Percentiles rank a stretch among this genome's conserved stretches.
Conservation (phyloP, 2,888 invertebrate species). For the Eupelmus urozonus region DNA sequence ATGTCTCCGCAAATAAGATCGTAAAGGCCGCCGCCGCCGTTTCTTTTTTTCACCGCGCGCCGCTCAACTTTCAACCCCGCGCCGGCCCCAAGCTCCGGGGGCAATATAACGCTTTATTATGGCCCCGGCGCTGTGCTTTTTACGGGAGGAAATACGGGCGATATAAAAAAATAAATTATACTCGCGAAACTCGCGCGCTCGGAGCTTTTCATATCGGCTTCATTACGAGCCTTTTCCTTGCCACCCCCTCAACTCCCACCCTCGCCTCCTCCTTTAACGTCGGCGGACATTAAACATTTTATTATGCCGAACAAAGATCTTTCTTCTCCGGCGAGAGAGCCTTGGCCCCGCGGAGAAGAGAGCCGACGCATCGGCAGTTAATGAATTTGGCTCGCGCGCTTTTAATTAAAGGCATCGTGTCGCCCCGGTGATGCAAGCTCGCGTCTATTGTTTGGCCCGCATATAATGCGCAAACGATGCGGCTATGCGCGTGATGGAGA, state of each 20-base stretch:
- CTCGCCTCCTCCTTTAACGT: constrained; percentile 60
- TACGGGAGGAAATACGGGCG: constrained; percentile 70
- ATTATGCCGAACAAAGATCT: constrained; percentile 67
- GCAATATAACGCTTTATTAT: constrained; percentile 77
- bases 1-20: constrained; percentile 77
- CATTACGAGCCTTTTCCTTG: constrained; percentile 61
- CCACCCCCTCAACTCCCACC: constrained; percentile 56
- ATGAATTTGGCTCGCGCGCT: constrained; percentile 34
- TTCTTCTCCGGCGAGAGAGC: constrained; percentile 37
- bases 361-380: constrained; percentile 17
- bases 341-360: background rate
- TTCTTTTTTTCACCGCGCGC: constrained; percentile 69
- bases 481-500: background rate
- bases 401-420: constrained; percentile 42
- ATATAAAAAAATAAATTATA: constrained; percentile 70
- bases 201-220: constrained; percentile 63
- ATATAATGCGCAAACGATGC: background rate
- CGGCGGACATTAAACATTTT: constrained; percentile 71
- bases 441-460: background rate
- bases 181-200: constrained; percentile 60
- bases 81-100: constrained; percentile 64
- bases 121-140: constrained; percentile 70
- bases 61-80: background rate
- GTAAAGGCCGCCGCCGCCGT: constrained; percentile 73
- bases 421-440: constrained; percentile 12